These are phyloP conservation scores for Drosophila gunungcola DNA, from an alignment of 1,140 invertebrate species.

Conservation along the genomic window DNA sequence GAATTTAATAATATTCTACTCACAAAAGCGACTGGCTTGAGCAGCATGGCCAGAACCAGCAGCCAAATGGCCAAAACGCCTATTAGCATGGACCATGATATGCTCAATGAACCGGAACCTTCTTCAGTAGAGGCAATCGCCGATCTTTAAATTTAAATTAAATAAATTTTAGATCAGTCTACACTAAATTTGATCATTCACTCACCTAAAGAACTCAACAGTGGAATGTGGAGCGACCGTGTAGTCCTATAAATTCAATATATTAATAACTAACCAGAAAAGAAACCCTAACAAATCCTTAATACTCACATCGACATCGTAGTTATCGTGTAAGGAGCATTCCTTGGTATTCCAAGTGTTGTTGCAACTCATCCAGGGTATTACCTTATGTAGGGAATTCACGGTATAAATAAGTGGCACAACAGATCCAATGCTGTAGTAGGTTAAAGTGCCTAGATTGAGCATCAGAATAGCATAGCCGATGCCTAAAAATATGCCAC, in stretches of 20 bases:
- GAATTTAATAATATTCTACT: background rate
- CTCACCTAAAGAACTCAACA: constrained; percentile 76
- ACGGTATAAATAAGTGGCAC: constrained; percentile 76
- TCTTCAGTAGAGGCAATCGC: constrained; percentile 57
- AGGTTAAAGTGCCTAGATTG: constrained; percentile 72
- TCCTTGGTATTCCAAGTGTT: constrained; percentile 73
- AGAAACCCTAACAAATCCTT: no score
- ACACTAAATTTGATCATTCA: background rate
- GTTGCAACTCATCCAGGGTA: constrained; percentile 81
- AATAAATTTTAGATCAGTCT: background rate
- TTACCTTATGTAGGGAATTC: constrained; percentile 51
- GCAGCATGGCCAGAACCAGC: constrained; percentile 49
- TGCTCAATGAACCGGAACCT: constrained; percentile 27
- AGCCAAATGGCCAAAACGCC: constrained; percentile 65
- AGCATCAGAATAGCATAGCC: constrained; percentile 76
- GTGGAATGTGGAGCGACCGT: constrained; percentile 62
- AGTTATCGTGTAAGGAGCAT: constrained; percentile 67
- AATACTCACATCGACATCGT: constrained; percentile 57
- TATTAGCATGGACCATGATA: constrained; percentile 67
- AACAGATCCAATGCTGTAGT: constrained; percentile 72
- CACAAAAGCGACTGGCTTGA: constrained; percentile 67
- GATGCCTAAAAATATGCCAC: constrained; percentile 55
- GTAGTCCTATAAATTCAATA: constrained; percentile 9
- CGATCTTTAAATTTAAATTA: constrained; percentile 25
- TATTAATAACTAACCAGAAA: background rate